Conservation (phyloP, 2,113 vertebrate genomes). For the Pongo pygmaeus region DNA sequence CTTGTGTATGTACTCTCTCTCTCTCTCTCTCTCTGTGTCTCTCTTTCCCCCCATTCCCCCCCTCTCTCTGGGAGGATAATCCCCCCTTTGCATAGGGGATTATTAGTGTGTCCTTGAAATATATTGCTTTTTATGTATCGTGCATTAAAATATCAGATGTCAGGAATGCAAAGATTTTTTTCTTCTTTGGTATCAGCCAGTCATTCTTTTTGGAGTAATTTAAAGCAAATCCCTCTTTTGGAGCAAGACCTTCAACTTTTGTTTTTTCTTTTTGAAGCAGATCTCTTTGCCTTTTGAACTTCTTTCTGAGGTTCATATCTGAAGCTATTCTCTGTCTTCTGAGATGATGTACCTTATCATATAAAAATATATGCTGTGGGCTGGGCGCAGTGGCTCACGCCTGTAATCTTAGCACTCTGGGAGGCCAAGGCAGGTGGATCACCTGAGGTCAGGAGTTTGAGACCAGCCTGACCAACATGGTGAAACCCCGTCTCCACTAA, state of each 20-base stretch:
- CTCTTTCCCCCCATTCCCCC: too few species aligned
- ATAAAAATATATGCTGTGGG: neutral
- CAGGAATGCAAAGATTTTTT: neutral
- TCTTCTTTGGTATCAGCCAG: neutral
- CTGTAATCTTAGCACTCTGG: too few species aligned
- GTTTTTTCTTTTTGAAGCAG: slow-evolving; percentile 19
- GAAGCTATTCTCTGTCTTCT: slow-evolving; percentile 23
- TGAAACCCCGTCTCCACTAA: too few species aligned
- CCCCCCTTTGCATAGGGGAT: neutral
- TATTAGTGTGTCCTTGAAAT: neutral
- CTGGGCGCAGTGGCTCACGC: too few species aligned
- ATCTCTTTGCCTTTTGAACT: slow-evolving; percentile 5
- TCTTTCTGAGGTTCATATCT: neutral
- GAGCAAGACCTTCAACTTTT: neutral
- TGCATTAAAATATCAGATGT: neutral
- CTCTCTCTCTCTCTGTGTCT: neutral
- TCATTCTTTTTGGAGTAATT: neutral
- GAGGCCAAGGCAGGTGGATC: too few species aligned
- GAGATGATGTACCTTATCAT: neutral
- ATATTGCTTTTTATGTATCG: neutral
- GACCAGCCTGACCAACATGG: too few species aligned
- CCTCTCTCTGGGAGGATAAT: neutral
- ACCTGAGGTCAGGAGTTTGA: too few species aligned
- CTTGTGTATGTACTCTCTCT: neutral
- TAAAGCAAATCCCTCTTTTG: neutral